phyloP scores from a whole-genome alignment of 2,797 vertebrate genomes.

The Channallabes apus region DNA sequence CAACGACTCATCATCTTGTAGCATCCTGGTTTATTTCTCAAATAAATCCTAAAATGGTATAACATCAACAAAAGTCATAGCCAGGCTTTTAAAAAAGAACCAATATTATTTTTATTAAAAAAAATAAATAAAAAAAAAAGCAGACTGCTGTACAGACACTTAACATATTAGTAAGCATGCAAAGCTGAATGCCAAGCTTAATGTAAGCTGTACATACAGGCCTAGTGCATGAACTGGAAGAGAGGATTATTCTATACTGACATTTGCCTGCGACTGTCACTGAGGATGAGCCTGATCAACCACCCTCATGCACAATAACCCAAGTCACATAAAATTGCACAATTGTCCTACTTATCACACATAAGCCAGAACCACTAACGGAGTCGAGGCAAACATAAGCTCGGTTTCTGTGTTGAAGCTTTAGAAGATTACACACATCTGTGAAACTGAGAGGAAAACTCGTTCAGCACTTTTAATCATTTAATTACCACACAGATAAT shows the following conservation, averaged over 20 bases:
- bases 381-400: neutral
- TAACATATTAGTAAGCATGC: constrained; percentile 20
- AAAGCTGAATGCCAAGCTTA: constrained; percentile 23
- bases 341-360: constrained; percentile 5
- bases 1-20: neutral
- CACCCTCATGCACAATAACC: constrained; percentile 34
- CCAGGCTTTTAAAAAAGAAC: neutral
- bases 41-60: neutral
- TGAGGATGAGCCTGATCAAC: constrained; percentile 44
- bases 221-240: constrained; percentile 26
- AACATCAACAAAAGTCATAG: neutral
- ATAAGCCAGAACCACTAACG: constrained; percentile 14
- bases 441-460: constrained; percentile 11
- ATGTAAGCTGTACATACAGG: constrained; percentile 42
- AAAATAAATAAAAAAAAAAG: neutral
- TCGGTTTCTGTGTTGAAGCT: neutral
- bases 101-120: too few relatives aligned
- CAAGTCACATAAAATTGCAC: constrained; percentile 18
- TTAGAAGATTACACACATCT: neutral
- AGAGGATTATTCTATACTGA: constrained; percentile 39
- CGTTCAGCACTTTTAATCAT: neutral
- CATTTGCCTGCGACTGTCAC: constrained; percentile 34
- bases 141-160: constrained; percentile 7
- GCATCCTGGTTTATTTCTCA: neutral
- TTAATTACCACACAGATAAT: neutral